Conservation (phyloP, 1,140 invertebrate genomes). For the Heliothis subflexa region DNA sequence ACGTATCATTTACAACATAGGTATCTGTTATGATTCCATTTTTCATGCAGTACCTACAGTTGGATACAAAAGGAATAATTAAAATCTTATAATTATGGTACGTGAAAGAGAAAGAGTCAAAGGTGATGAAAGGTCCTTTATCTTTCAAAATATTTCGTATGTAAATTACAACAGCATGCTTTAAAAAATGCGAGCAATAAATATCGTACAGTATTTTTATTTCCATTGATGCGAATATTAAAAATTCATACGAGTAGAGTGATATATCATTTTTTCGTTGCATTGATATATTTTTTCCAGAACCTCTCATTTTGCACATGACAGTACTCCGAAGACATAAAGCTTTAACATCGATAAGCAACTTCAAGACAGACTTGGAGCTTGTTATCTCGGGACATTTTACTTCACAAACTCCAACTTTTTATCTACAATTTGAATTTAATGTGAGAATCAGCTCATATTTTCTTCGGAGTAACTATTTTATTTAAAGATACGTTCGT, state of each 20-base stretch:
- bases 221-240: too few relatives aligned
- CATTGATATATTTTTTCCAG: too few relatives aligned
- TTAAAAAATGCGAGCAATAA: too few relatives aligned
- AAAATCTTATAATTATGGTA: too few relatives aligned
- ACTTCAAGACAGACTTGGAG: conserved; percentile 34
- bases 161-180: too few relatives aligned
- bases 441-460: conserved; percentile 29
- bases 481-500: conserved; percentile 13
- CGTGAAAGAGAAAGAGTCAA: too few relatives aligned
- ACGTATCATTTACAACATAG: not conserved
- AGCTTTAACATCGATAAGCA: conserved; percentile 29
- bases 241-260: too few relatives aligned
- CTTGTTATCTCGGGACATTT: conserved; percentile 41
- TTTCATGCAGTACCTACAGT: not conserved
- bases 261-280: too few relatives aligned
- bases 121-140: too few relatives aligned
- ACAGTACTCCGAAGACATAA: conserved; percentile 8
- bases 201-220: too few relatives aligned
- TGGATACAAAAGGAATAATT: not conserved
- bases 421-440: conserved; percentile 39
- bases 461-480: conserved; percentile 13
- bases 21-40: not conserved
- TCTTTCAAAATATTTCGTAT: too few relatives aligned
- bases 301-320: not conserved
- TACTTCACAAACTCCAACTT: conserved; percentile 33